These are phyloP conservation scores for Montipora capitata DNA, from an alignment of 92 coral and sea anemone genomes.

Conservation along the genomic window DNA sequence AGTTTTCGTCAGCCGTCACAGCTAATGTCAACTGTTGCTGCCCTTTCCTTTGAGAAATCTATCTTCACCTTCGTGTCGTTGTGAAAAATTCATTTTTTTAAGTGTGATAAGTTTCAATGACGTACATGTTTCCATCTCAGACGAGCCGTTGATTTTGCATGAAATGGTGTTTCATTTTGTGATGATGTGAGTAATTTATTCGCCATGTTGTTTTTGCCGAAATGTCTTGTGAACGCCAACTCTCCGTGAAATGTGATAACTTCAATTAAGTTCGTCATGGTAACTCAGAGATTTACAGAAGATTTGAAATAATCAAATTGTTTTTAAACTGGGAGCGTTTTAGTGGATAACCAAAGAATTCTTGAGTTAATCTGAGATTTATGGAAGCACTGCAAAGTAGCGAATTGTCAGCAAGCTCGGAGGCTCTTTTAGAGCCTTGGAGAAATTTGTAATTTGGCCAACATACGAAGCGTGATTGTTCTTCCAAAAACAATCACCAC, in stretches of 20 bases:
- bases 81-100: conserved; percentile 1
- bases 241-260: no score
- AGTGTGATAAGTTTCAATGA: conserved; percentile 5
- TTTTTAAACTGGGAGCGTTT: no score
- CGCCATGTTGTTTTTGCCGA: background rate
- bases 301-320: no score
- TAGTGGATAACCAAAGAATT: no score
- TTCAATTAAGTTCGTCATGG: background rate
- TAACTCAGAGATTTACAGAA: no score
- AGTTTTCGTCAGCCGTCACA: background rate
- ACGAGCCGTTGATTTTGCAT: conserved; percentile 2
- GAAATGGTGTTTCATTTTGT: conserved; percentile 2
- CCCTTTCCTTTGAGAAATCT: conserved; percentile 1
- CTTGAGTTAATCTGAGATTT: no score
- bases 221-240: no score
- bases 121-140: background rate
- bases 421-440: no score
- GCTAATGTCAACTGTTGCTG: background rate
- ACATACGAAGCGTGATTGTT: no score
- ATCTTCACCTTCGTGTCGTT: conserved; percentile 31
- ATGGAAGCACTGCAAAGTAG: no score
- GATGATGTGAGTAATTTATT: background rate
- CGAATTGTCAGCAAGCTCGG: no score
- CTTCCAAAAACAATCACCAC: background rate
- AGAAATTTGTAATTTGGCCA: no score